Percentiles rank a stretch among this genome's conserved stretches.
Evolutionary conservation across 2,888 invertebrate genomes (phyloP).

Genomic region (Calameuta idolon): DNA sequence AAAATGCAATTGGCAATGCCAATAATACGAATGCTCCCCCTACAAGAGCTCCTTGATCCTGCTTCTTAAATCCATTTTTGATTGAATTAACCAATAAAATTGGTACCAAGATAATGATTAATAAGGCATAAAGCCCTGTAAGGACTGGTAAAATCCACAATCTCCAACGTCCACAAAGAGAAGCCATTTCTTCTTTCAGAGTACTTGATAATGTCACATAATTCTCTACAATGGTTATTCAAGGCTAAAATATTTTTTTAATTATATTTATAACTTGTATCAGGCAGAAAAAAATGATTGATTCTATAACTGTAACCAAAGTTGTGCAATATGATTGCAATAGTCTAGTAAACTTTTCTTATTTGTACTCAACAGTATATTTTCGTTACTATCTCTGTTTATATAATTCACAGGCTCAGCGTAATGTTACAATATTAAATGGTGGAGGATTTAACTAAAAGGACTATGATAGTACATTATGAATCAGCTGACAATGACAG

Average conservation of each 20-base stretch:
- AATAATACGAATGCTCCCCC: conserved; percentile 93
- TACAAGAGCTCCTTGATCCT: conserved; percentile 84
- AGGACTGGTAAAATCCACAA: conserved; percentile 91
- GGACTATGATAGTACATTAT: conserved; percentile 14
- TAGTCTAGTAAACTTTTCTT: too few relatives aligned
- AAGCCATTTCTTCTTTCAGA: conserved; percentile 53
- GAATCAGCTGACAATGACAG: conserved; percentile 49
- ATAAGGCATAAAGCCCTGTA: conserved; percentile 81
- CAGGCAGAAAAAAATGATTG: too few relatives aligned
- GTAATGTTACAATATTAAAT: neutral
- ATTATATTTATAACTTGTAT: neutral
- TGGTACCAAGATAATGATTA: conserved; percentile 87
- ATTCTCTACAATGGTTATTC: conserved; percentile 17
- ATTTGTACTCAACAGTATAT: too few relatives aligned
- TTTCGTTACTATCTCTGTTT: neutral
- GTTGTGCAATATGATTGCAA: too few relatives aligned
- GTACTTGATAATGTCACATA: conserved; percentile 42
- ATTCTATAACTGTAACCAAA: too few relatives aligned
- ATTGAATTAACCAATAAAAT: conserved; percentile 84
- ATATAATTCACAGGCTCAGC: neutral
- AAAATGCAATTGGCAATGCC: conserved; percentile 91
- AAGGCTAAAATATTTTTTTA: neutral
- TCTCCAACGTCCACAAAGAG: conserved; percentile 74
- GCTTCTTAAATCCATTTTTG: conserved; percentile 81
- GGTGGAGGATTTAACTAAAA: neutral